Conservation (phyloP, 2,888 invertebrate species). For the Aproaerema taeniolella region DNA sequence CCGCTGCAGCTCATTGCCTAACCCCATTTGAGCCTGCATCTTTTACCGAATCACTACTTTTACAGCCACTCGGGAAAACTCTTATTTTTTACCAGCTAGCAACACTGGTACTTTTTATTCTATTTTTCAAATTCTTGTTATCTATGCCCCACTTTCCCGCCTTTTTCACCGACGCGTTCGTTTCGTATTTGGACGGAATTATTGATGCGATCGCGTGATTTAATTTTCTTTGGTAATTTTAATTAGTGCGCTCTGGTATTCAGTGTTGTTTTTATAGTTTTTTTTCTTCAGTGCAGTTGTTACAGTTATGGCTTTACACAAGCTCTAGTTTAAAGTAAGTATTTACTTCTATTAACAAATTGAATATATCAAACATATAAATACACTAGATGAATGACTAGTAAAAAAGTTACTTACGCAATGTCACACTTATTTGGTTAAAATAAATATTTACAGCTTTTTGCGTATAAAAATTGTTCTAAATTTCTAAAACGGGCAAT, state of each 20-base stretch:
- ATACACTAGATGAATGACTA: conserved; percentile 77
- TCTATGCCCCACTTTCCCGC: conserved; percentile 21
- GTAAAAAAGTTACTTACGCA: conserved; percentile 62
- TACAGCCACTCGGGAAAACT: not conserved
- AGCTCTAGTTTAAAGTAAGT: conserved; percentile 23
- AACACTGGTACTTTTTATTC: conserved; percentile 6
- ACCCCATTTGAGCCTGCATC: conserved; percentile 68
- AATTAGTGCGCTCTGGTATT: conserved; percentile 36
- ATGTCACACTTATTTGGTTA: conserved; percentile 48
- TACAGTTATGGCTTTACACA: conserved; percentile 17
- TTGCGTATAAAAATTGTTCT: conserved; percentile 32
- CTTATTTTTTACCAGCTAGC: not conserved
- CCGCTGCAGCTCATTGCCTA: conserved; percentile 64
- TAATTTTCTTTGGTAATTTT: conserved; percentile 46
- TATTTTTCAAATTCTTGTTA: conserved; percentile 7
- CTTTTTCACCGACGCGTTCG: conserved; percentile 22
- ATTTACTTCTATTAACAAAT: conserved; percentile 21
- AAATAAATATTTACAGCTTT: conserved; percentile 39
- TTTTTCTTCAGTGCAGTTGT: conserved; percentile 18
- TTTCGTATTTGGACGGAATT: conserved; percentile 12
- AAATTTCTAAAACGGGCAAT: conserved; percentile 47
- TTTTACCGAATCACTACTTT: conserved; percentile 18
- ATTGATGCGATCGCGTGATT: conserved; percentile 14
- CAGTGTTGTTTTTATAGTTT: conserved; percentile 21
- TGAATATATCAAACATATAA: conserved; percentile 44